Evolutionary conservation across 1,140 invertebrate genomes (phyloP).

Genomic region (Diabrotica virgifera): DNA sequence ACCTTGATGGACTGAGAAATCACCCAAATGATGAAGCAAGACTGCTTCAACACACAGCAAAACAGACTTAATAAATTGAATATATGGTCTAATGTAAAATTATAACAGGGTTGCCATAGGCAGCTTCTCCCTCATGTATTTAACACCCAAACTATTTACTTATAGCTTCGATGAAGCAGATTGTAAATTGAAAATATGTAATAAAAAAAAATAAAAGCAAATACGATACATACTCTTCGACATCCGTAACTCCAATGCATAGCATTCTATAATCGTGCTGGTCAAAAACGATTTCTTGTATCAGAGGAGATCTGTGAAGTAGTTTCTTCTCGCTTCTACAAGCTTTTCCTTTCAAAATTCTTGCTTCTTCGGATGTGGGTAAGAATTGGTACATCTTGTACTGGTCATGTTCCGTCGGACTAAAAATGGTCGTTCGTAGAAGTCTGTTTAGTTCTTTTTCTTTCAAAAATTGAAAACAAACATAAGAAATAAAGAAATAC

Average conservation of each 20-base stretch:
- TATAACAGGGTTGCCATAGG: too few relatives aligned
- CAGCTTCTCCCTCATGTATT: too few relatives aligned
- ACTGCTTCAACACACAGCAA: too few relatives aligned
- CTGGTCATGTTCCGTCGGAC: slow-evolving; percentile 47
- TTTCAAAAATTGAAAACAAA: slow-evolving; percentile 31
- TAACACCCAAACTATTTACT: too few relatives aligned
- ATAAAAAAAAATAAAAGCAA: too few relatives aligned
- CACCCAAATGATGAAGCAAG: too few relatives aligned
- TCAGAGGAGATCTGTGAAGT: slow-evolving; percentile 38
- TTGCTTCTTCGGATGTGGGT: slow-evolving; percentile 35
- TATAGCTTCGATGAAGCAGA: too few relatives aligned
- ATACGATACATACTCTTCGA: not conserved
- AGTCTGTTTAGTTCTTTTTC: slow-evolving; percentile 60
- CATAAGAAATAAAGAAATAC: too few relatives aligned
- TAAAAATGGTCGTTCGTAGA: slow-evolving; percentile 59
- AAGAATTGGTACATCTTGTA: slow-evolving; percentile 38
- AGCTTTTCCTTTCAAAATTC: slow-evolving; percentile 38
- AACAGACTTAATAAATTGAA: too few relatives aligned
- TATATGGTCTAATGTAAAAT: too few relatives aligned
- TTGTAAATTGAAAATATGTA: too few relatives aligned
- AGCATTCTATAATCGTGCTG: slow-evolving; percentile 44
- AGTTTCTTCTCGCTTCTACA: slow-evolving; percentile 40
- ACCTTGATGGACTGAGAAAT: too few relatives aligned
- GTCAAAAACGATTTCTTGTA: slow-evolving; percentile 43
- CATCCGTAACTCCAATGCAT: slow-evolving; percentile 39